Percentiles rank a stretch among this genome's conserved stretches.
These are phyloP conservation scores for Globodera rostochiensis DNA, from an alignment of 1,140 invertebrate species.

Conservation along the genomic window DNA sequence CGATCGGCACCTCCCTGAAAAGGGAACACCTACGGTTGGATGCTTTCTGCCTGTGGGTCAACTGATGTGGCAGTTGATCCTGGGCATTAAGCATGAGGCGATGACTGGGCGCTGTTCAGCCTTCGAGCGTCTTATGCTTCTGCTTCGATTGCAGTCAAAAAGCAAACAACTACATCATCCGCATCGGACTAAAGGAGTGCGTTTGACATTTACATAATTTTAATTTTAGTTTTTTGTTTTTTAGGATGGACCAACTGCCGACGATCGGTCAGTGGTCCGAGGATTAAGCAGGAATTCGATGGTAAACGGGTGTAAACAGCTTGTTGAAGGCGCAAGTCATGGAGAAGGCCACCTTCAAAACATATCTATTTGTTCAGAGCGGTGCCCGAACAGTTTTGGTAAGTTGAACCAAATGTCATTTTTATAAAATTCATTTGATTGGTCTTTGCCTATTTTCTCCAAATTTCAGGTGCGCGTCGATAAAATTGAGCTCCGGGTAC, in stretches of 20 bases:
- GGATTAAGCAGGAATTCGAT: not conserved
- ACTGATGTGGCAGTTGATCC: no score
- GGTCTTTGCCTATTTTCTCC: not conserved
- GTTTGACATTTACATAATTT: not conserved
- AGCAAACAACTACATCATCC: not conserved
- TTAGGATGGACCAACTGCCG: not conserved
- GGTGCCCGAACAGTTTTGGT: not conserved
- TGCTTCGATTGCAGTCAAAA: not conserved
- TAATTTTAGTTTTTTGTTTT: not conserved
- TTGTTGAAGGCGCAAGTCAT: not conserved
- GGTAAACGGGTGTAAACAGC: not conserved
- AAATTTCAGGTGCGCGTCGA: not conserved
- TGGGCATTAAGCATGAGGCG: not conserved
- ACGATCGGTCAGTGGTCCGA: not conserved
- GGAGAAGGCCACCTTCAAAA: not conserved
- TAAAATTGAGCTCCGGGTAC: not conserved
- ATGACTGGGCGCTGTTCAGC: not conserved
- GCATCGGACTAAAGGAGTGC: not conserved
- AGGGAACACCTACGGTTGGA: not conserved
- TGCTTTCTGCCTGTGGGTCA: no score
- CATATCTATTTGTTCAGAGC: not conserved
- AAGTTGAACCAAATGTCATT: not conserved
- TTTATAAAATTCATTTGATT: not conserved
- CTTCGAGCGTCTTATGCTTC: not conserved
- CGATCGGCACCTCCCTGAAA: no score